Evolutionary conservation across 2,797 vertebrate species (phyloP), one percentile per base, ranked within the genome.

Genomic region (Natrix natrix): DNA sequence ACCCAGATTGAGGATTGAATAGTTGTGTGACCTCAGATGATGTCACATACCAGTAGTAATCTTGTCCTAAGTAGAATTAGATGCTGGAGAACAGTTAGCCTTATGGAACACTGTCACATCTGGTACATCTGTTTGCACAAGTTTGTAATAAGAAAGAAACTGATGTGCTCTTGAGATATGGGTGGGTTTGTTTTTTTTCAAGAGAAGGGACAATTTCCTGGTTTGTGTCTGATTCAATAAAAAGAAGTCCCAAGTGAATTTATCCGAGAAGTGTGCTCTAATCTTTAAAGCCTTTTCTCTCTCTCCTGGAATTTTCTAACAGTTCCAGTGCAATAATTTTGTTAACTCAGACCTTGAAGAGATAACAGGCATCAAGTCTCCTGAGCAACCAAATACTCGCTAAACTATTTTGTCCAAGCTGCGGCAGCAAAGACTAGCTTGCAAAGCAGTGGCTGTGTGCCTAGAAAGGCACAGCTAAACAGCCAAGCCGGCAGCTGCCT

Each of bases 181-280:
- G n/a, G 13, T 7, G 20, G 20, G 8, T 20, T 66, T 94, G 1
- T 0, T 13, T 52, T 2, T 32, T 37, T 74, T 20, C 20, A 83
- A 83, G 20, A 83, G 37, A 48, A 83, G 10, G 74, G 37, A 83
- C 37, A 43, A 83, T 83, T 26, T 20, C 89, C 28, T 37, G n/a
- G 54, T 56, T 12, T 57, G 13, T 37, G 17, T 96, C 96, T 88
- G 13, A 97, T 97, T 95, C 96, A 96, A 97, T 96, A 93, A 48
- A 48, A 83, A 95, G 60, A 90, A 86, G 43, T 55, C 14, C 11
- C 0, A 0, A 1, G 28, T 48, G 52, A 87, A 48, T 22, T 37
- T 88, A 8, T 5, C 55, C 1, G n/a, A 22, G 20, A 55, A 43
- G 5, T 54, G 24, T 43, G 20, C 22, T 74, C 0, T 0, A 17